These are phyloP conservation scores for Phallusia fumigata DNA, from an alignment of 23 tunicate species.

Conservation along the genomic window DNA sequence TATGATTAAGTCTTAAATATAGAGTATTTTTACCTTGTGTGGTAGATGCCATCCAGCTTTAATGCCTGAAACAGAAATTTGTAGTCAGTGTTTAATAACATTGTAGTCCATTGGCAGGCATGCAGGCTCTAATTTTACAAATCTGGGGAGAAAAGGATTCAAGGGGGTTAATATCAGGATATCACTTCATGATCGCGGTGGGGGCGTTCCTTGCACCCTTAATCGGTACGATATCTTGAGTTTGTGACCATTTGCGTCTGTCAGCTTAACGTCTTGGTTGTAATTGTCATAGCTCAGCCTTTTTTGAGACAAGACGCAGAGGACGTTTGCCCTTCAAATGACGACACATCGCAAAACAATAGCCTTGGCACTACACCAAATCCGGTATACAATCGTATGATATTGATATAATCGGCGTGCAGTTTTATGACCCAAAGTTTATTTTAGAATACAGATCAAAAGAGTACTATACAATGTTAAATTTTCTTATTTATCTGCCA, in stretches of 20 bases:
- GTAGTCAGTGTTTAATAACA: neutral
- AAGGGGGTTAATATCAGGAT: constrained; percentile 80
- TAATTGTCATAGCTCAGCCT: constrained; percentile 66
- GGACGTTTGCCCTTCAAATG: constrained; percentile 53
- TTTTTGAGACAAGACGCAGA: constrained; percentile 50
- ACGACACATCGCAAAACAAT: neutral
- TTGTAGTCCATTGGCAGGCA: constrained; percentile 30
- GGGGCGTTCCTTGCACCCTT: constrained; percentile 94
- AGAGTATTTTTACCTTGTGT: neutral
- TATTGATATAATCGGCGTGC: too few relatives aligned
- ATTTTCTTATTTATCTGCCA: too few relatives aligned
- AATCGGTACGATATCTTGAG: constrained; percentile 30
- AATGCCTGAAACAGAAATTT: too few relatives aligned
- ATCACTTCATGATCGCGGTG: constrained; percentile 84
- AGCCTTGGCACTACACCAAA: too few relatives aligned
- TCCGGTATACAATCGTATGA: too few relatives aligned
- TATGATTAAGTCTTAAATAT: neutral
- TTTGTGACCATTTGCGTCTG: neutral
- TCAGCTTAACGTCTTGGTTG: neutral
- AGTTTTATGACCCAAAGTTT: too few relatives aligned
- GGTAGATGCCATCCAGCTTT: too few relatives aligned
- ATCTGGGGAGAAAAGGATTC: constrained; percentile 90
- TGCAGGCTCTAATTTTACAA: constrained; percentile 94
- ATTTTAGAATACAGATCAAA: too few relatives aligned
- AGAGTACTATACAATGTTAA: too few relatives aligned